A percentile compares a stretch with the other conserved stretches of the same genome.
Evolutionary conservation across 2,888 invertebrate genomes (phyloP).

Genomic region (Stramonita haemastoma): DNA sequence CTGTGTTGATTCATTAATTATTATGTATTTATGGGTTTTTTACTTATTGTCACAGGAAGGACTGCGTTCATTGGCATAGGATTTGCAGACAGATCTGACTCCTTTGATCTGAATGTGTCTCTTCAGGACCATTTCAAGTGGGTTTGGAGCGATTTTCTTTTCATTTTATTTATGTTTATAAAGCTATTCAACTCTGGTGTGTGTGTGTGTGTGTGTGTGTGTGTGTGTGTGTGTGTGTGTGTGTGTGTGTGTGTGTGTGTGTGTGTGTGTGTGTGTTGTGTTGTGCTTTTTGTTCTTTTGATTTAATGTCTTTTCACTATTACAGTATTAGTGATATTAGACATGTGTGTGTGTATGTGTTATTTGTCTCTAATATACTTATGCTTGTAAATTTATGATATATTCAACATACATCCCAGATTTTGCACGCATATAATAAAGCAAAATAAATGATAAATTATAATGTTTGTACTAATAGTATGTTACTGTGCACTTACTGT

Average conservation of each 20-base stretch:
- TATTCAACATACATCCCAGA: no score
- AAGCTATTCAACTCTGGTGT: neutral
- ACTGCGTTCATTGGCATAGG: slow-evolving; percentile 96
- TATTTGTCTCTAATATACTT: no score
- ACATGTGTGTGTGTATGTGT: neutral
- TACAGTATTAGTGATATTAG: neutral
- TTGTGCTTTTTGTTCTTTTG: neutral
- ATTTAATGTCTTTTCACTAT: no score
- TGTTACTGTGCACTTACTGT: no score
- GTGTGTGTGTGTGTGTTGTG: neutral
- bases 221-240: neutral
- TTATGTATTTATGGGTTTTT: neutral
- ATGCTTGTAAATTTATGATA: no score
- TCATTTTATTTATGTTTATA: no score
- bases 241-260: neutral
- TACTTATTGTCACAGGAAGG: neutral
- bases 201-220: no score
- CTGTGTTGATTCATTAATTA: neutral
- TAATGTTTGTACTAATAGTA: no score
- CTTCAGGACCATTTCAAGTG: slow-evolving; percentile 97
- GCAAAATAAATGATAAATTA: no score
- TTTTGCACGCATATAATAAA: no score
- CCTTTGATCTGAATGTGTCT: slow-evolving; percentile 98
- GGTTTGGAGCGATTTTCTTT: slow-evolving; percentile 46
- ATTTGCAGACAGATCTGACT: slow-evolving; percentile 97